Base-by-base conservation (phyloP, 2,797 vertebrate species). In the Manis pentadactyla region DNA sequence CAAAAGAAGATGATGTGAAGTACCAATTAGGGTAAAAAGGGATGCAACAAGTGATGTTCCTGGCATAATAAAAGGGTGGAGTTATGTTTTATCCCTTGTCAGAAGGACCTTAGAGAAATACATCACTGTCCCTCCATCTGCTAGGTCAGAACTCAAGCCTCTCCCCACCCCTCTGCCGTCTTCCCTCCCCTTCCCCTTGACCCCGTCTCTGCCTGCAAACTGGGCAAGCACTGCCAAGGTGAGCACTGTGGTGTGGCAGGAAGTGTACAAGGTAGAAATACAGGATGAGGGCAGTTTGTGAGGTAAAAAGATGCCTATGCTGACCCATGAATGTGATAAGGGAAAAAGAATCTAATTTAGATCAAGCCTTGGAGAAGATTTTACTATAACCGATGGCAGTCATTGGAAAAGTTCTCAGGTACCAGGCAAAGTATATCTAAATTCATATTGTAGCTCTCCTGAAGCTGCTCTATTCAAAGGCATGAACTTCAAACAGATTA, bases 391-490 rank as follows among this genome's bases (percentile, higher is more conserved):
- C 61, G 66, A 31, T 37, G n/a, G 29, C 53, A 64, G 7, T 66
- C 89, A 63, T 3, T 89, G 71, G 74, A 88, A 87, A 84, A 93
- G 74, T 42, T 73, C 39, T 94, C 37, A 53, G 49, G n/a, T 69
- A 9, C 25, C 37, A n/a, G 39, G 51, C 77, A 69, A 81, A 77
- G 6, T 61, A 18, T 86, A 27, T 46, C 53, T 27, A 4, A 2
- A 14, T 73, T 75, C 92, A 25, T 37, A 19, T 14, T 63, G 23
- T 6, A 31, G 37, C 75, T 73, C 64, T n/a, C 37, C 27, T 29
- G 42, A 84, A 87, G 34, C 31, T 49, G 12, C 49, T 89, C 34
- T n/a, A 23, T 31, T 68, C 66, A 84, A 83, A 95, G 49, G 19
- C 29, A 23, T 27, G 64, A 55, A 92, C 23, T 7, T 79, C 74